Base-by-base conservation (phyloP, 2,113 vertebrate genomes). In the Amblyopsis rosae region DNA sequence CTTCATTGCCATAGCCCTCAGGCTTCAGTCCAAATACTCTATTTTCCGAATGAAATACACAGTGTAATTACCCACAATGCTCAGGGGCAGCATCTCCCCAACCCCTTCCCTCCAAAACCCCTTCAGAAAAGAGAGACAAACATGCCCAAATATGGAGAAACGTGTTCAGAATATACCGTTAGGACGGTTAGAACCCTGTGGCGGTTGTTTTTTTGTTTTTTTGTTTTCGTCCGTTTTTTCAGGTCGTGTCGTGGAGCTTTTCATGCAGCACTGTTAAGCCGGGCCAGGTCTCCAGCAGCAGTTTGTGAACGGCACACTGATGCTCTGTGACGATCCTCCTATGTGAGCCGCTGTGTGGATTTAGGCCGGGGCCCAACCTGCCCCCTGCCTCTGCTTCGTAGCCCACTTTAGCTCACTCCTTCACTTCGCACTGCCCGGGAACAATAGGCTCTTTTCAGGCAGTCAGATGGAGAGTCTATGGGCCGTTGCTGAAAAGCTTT, bases 371-470 rank as follows among this genome's bases (percentile, higher is more conserved):
- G 62, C 82, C 89, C 90, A 92, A 83, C 56, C 26, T 64, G 82
- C 56, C 56, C 56, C 8, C 17, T 11, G 19, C 56, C 56, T 26
- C 17, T 5, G 49, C 49, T 12, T 12, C 88, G 76, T 77, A 77
- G 50, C 82, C 79, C 80, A 74, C 67, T 79, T 80, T 70, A 83
- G 82, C 82, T 83, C 81, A 67, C 86, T 83, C 82, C 80, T 76
- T 77, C 13, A 65, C 83, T 56, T 77, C 82, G 77, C 61, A 79
- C 86, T 79, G 60, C 59, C 57, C 1, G 71, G 72, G 79, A 88
- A 92, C 89, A 92, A 91, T 91, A 85, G 70, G 82, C 83, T 75
- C 90, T 87, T 89, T 91, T 92, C 85, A 91, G 81, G 79, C 71
- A 48, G 67, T 76, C 76, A 85, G 83, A 88, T 71, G 74, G 79